Evolutionary conservation across 2,888 invertebrate species (phyloP).

Genomic region (Xylophagus ater): DNA sequence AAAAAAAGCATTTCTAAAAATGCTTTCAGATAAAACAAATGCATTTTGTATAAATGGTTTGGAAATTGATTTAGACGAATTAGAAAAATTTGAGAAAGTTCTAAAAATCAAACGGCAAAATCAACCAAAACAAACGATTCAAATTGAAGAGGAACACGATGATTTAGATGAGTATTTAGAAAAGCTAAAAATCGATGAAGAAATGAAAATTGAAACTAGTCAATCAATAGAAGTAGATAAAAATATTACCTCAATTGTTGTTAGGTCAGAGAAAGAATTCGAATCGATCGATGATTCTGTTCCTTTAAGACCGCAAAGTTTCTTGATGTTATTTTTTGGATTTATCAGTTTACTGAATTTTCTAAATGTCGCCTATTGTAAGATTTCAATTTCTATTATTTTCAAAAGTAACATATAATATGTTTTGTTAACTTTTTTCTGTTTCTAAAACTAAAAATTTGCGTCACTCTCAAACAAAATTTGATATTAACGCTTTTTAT

Average conservation of each 20-base stretch:
- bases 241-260: slow-evolving; percentile 2
- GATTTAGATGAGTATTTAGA: slow-evolving; percentile 38
- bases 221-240: too few species aligned
- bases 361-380: slow-evolving; percentile 35
- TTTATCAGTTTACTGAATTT: slow-evolving; percentile 36
- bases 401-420: too few species aligned
- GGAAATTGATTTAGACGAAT: slow-evolving; percentile 40
- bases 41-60: slow-evolving; percentile 38
- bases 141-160: slow-evolving; percentile 21
- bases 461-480: too few species aligned
- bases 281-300: too few species aligned
- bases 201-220: too few species aligned
- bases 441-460: too few species aligned
- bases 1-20: too few species aligned
- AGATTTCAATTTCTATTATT: slow-evolving; percentile 24
- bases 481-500: too few species aligned
- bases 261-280: too few species aligned
- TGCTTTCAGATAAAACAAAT: slow-evolving; percentile 34
- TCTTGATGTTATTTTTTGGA: slow-evolving; percentile 35
- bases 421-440: slow-evolving; percentile 25
- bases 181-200: slow-evolving; percentile 30
- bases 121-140: not conserved
- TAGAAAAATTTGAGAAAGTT: slow-evolving; percentile 35
- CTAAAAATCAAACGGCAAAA: slow-evolving; percentile 24
- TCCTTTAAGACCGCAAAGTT: too few species aligned